Base-by-base conservation (phyloP, 2,797 vertebrate species). In the Tapirus indicus region DNA sequence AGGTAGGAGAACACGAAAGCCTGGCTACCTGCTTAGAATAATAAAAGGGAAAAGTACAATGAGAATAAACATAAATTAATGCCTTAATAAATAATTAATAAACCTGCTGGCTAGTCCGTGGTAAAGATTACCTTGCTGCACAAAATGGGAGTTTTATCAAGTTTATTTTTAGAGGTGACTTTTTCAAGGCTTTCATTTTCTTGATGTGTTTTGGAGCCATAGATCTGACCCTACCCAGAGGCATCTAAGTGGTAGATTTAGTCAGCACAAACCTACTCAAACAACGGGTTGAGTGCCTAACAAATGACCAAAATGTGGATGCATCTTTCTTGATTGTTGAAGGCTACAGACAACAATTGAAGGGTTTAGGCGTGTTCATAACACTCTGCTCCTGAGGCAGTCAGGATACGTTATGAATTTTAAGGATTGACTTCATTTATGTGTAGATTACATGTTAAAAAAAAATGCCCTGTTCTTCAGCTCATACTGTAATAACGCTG, bases 171-270 rank as follows among this genome's bases (percentile, higher is more conserved):
- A 92, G 35, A 93, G 38, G 88, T 83, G 49, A 91, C 44, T 79
- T 94, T 94, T 94, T 56, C 64, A 71, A 95, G 79, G 71, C 62
- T 83, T 52, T 96, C 62, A 35, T 80, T 85, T 83, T 77, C 62
- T 58, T 32, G 29, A 29, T 92, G 20, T 1, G 32, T 90, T 75
- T 94, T 44, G 3, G 17, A 89, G 21, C 44, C 69, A 69, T 18
- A 69, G 56, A 58, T 56, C 58, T 35, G 38, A 96, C 35, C 80
- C 85, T 72, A 56, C 56, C 75, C 58, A 78, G 62, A 74, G 64
- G 68, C 10, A 89, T 10, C 5, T 89, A 44, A 29, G 10, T 60
- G 71, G n/a, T 32, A n/a, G 64, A 56, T 35, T 94, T 38, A 96
- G 71, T 94, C 58, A 80, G 68, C 71, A 80, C n/a, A 89, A 88